phyloP scores from a whole-genome alignment of 2,888 invertebrate genomes.

The Tridacna gigas region DNA sequence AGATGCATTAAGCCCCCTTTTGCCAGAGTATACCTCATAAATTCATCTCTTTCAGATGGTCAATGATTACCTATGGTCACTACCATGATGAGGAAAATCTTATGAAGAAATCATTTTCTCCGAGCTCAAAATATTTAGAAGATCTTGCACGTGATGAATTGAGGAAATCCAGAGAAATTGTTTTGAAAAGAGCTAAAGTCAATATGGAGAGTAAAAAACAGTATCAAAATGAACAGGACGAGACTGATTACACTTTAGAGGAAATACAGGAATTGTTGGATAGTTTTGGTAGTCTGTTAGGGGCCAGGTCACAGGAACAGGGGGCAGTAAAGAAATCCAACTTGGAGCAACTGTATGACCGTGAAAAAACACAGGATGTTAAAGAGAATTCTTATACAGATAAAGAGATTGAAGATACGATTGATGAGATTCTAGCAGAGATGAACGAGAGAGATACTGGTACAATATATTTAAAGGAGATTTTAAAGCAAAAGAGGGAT shows the following conservation, averaged over 20 bases:
- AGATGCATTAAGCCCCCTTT: too few species aligned
- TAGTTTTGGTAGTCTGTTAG: neutral
- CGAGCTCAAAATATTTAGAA: constrained; percentile 48
- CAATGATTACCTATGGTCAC: constrained; percentile 45
- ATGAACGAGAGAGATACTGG: neutral
- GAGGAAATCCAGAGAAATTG: constrained; percentile 51
- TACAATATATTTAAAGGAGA: neutral
- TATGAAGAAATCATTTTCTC: constrained; percentile 45
- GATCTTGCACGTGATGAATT: constrained; percentile 65
- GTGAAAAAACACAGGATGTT: neutral
- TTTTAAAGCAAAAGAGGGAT: neutral
- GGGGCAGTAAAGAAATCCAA: neutral
- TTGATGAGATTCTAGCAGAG: constrained; percentile 2
- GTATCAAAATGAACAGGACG: neutral
- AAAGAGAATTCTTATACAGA: neutral
- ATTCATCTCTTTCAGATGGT: constrained; percentile 30
- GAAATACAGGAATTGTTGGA: constrained; percentile 2
- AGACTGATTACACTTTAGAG: neutral
- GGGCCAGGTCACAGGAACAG: neutral
- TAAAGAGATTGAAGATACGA: neutral
- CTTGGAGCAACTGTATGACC: neutral
- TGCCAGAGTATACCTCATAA: too few species aligned
- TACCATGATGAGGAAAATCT: constrained; percentile 17
- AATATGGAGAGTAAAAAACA: neutral
- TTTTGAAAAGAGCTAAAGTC: constrained; percentile 55